Evolutionary conservation across 2,888 invertebrate species (phyloP).

Genomic region (Falcaria lacertinaria): DNA sequence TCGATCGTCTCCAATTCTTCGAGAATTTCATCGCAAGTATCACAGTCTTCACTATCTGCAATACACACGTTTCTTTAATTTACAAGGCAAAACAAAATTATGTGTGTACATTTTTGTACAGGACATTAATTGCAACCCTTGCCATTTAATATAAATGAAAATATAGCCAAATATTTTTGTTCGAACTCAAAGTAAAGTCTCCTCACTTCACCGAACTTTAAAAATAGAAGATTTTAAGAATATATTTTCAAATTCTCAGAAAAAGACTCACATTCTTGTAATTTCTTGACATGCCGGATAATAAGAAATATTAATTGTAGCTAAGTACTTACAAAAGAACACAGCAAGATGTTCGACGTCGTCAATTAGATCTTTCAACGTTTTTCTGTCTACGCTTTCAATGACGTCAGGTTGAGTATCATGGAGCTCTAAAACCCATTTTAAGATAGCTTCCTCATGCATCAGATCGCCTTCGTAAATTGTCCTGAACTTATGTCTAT

Average conservation of each 20-base stretch:
- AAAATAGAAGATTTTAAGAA: no score
- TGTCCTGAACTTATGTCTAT: constrained; percentile 92
- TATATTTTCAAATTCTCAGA: no score
- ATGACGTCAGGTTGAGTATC: constrained; percentile 93
- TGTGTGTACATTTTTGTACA: no score
- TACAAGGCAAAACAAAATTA: constrained; percentile 5
- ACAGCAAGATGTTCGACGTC: constrained; percentile 95
- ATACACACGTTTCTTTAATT: constrained; percentile 11
- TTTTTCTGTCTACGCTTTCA: constrained; percentile 94
- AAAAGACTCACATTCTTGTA: no score
- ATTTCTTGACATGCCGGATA: no score
- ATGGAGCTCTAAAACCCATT: constrained; percentile 93
- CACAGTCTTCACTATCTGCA: constrained; percentile 90
- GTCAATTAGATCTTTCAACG: constrained; percentile 91
- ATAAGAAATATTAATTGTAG: no score
- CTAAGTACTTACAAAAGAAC: constrained; percentile 90
- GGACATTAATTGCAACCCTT: no score
- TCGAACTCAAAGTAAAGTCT: no score
- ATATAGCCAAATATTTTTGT: no score
- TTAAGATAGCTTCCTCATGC: constrained; percentile 93
- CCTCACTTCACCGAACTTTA: no score
- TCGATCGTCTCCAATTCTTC: constrained; percentile 95
- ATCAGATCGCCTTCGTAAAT: constrained; percentile 93
- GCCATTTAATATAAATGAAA: no score
- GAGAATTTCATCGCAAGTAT: constrained; percentile 89